Evolutionary conservation across 2,113 vertebrate genomes (phyloP), one percentile per base, ranked within the genome.

Genomic region (Sarotherodon lohbergeri): DNA sequence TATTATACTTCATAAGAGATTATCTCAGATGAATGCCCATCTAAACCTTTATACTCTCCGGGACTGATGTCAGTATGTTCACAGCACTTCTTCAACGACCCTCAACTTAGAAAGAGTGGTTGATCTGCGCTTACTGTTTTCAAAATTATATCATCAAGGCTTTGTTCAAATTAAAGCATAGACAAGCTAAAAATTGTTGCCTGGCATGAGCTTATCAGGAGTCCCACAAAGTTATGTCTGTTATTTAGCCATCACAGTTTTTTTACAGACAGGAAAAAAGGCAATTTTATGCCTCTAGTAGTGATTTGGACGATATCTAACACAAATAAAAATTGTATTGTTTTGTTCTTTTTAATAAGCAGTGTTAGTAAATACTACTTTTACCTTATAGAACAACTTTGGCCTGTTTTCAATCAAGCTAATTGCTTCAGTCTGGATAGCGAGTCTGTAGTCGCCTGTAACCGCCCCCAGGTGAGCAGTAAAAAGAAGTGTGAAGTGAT

Each of bases 401-500:
- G 84, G 82, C 55, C 86, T 91, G 89, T 57, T 94, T 92, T 81
- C 55, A 61, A 81, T 92, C 50, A 55, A 4, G 13, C 34, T 56
- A 87, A 90, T 59, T 76, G 81, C 87, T 80, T 82, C 89, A 63
- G 87, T 80, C 85, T 82, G 88, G 81, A 88, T 88, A 86, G 81
- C 8, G 34, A 46, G 73, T 71, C 52, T 12, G 34, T 32, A 81
- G 71, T 24, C 7, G 48, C 10, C 82, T 87, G 73, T 84, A 81
- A 91, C 52, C n/a, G 46, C 82, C 80, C 88, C 86, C 88, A 93
- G 94, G 92, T 93, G 90, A 91, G 90, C 89, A 80, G 85, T 92
- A 87, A 93, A 91, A 83, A 43, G 39, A 83, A 66, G 92, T 92
- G 89, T 87, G 86, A 90, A 89, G 12, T 36, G 91, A 93, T 83